Evolutionary conservation across 2,888 invertebrate genomes (phyloP), one percentile per base, ranked within the genome.

Genomic region (Drosophila borealis): DNA sequence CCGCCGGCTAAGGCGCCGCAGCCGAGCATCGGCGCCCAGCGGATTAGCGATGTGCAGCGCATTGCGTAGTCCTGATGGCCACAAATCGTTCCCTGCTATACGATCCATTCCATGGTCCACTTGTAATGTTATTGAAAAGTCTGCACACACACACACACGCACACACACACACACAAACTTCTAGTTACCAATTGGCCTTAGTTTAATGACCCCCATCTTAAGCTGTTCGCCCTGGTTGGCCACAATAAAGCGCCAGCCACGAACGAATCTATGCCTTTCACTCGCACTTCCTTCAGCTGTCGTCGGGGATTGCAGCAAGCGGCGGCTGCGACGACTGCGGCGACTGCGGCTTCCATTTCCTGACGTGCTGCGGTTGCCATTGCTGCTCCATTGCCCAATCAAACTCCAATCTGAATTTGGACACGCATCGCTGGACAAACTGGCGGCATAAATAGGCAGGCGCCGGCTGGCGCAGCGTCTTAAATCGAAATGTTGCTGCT

Each of bases 1-100:
- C 84, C 83, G 6, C 25, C 59, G 10, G 14, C 37, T 14, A 71
- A 74, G 14, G 33, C 63, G 5, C 44, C 71, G 6, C 86, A 71
- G 44, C 72, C 70, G 4, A 74, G 59, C 10, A 80, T 85, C 55
- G 85, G 85, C 2, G 89, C 85, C 4, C 88, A 89, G 44, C 86
- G 85, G 8, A 63, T 84, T 3, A 75, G 63, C 55, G 85, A 87
- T 45, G 36, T 64, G 14, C 88, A 89, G 34, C 76, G 88, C 17
- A 57, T 62, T 13, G 74, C 85, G 85, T 85, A 89, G 89, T 72
- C 33, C 29, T 29, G 6, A 49, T n/a, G 41, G 17, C 33, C 25
- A 5, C 14, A 29, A 37, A n/a, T 4, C 37, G 14, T 19, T 2
- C 6, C 14, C 34, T n/a, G 37, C 36, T 11, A 21, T 13, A 17